phyloP scores from a whole-genome alignment of 2,797 vertebrate species.

The Muscicapa striata region DNA sequence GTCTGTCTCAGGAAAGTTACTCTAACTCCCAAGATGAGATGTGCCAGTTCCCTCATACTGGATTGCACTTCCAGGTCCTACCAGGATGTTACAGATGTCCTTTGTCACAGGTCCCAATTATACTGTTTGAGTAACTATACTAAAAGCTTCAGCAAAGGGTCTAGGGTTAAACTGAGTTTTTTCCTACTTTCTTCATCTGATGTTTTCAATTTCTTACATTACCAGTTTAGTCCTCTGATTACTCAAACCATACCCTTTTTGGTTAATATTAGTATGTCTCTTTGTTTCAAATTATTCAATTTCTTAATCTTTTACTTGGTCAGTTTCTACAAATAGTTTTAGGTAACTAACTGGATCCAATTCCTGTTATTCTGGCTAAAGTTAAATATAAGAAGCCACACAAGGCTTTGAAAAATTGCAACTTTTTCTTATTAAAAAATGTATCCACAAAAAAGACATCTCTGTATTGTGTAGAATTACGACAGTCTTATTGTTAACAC shows the following conservation, averaged over 20 bases:
- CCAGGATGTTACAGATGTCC: neutral
- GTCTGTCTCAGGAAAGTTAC: neutral
- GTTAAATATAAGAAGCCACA: neutral
- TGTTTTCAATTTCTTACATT: neutral
- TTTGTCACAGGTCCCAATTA: neutral
- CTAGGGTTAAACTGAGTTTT: neutral
- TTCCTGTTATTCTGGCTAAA: neutral
- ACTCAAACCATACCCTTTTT: neutral
- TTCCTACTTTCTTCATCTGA: neutral
- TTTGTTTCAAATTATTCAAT: neutral
- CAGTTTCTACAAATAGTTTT: neutral
- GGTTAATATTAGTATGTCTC: neutral
- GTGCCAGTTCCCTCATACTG: fast-evolving
- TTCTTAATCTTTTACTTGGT: neutral
- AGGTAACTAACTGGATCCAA: neutral
- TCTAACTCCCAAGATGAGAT: neutral
- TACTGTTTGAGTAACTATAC: neutral
- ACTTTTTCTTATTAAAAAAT: neutral
- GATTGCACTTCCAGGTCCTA: neutral
- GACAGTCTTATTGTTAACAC: neutral
- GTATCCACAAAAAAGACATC: neutral
- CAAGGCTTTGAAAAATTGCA: neutral
- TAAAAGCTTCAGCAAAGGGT: neutral
- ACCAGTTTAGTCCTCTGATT: neutral
- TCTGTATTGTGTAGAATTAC: neutral